Percentiles rank a stretch among this genome's conserved stretches.
These are phyloP conservation scores for Potorous gilbertii DNA, from an alignment of 2,797 vertebrate genomes.

Conservation along the genomic window DNA sequence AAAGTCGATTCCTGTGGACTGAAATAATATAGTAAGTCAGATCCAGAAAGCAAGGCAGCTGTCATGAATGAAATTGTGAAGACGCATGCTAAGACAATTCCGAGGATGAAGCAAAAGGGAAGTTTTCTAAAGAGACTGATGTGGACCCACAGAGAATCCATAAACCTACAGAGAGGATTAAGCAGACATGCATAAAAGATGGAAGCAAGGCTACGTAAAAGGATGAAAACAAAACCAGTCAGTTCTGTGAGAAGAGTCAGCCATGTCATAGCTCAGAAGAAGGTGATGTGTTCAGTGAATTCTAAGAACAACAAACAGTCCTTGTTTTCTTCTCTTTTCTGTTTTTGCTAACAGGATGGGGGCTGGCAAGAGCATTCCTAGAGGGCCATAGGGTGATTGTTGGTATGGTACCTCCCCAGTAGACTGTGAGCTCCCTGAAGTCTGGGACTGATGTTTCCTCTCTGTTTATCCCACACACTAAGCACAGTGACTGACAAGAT, in stretches of 20 bases:
- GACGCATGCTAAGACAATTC: neutral
- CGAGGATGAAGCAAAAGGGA: neutral
- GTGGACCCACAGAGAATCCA: neutral
- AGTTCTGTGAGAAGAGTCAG: neutral
- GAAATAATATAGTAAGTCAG: neutral
- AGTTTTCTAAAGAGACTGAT: neutral
- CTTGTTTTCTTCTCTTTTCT: neutral
- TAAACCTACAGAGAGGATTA: neutral
- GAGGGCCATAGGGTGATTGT: neutral
- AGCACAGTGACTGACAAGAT: neutral
- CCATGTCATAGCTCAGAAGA: neutral
- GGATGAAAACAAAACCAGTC: neutral
- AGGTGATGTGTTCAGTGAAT: neutral
- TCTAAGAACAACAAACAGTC: neutral
- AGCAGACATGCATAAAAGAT: neutral
- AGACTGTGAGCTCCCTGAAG: neutral
- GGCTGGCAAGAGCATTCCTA: neutral
- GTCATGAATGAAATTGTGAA: neutral
- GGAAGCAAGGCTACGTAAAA: neutral
- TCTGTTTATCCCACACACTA: neutral
- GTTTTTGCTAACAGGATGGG: neutral
- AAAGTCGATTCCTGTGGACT: neutral
- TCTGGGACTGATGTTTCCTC: neutral
- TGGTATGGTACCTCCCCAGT: neutral
- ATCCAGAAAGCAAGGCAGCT: neutral